Base-by-base conservation (phyloP, 1,140 invertebrate species). In the Cydia strobilella region DNA sequence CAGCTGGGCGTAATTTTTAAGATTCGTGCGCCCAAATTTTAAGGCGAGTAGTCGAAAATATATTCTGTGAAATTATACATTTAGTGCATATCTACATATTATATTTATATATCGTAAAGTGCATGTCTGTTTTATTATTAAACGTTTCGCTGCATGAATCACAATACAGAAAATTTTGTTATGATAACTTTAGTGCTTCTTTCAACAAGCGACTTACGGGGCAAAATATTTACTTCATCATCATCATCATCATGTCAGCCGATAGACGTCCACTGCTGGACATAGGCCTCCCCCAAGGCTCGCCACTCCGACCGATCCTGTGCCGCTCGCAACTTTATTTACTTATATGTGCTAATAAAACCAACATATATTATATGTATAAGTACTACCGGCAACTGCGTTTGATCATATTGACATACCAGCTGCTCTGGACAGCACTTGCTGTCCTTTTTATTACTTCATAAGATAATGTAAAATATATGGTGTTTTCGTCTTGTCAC, bases 271-370 rank as follows among this genome's bases (percentile, higher is more conserved):
- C n/a, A n/a, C n/a, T n/a, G n/a, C n/a, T n/a, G n/a, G n/a, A n/a
- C n/a, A n/a, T n/a, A n/a, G n/a, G n/a, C n/a, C n/a, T n/a, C n/a
- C n/a, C n/a, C n/a, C n/a, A n/a, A n/a, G n/a, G n/a, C n/a, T n/a
- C n/a, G n/a, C n/a, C n/a, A n/a, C n/a, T n/a, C n/a, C n/a, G n/a
- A n/a, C n/a, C n/a, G n/a, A n/a, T n/a, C n/a, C n/a, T n/a, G n/a
- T n/a, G n/a, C n/a, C n/a, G n/a, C n/a, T n/a, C n/a, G n/a, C n/a
- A n/a, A n/a, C n/a, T n/a, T n/a, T n/a, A n/a, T n/a, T n/a, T n/a
- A n/a, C n/a, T n/a, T 18, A n/a, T 12, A 20, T 59, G 54, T 18
- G 65, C 65, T 35, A 66, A 69, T 69, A 69, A 69, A 69, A 69
- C 31, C 15, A 2, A 9, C 35, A 69, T 18, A 39, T 65, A 31